Conservation (phyloP, 2,797 vertebrate species). For the Hapalemur alaotrensis region DNA sequence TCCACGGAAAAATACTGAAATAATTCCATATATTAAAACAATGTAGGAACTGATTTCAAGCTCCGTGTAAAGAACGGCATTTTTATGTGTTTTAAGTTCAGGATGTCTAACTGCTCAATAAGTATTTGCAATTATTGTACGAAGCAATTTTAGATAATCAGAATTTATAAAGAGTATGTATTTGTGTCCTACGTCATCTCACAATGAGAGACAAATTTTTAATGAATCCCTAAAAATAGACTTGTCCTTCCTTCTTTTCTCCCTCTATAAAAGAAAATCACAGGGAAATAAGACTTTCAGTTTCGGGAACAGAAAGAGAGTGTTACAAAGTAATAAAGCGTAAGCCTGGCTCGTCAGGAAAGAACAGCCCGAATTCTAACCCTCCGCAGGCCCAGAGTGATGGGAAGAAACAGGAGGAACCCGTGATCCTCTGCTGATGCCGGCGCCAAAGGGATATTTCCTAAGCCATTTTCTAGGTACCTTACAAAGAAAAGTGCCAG, state of each 20-base stretch:
- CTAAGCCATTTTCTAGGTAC: not conserved
- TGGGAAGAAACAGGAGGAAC: not conserved
- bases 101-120: not conserved
- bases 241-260: not conserved
- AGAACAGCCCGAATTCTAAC: not conserved
- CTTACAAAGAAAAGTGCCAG: not conserved
- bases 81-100: not conserved
- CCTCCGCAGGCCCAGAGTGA: not conserved
- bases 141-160: conserved; percentile 18
- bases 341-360: not conserved
- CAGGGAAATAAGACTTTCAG: not conserved
- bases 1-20: not conserved
- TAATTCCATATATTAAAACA: not conserved
- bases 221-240: not conserved
- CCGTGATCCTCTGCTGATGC: not conserved
- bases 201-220: not conserved
- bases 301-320: not conserved
- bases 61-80: not conserved
- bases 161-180: not conserved
- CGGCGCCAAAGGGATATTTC: not conserved
- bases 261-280: not conserved
- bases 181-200: not conserved
- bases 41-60: not conserved
- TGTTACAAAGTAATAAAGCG: not conserved
- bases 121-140: not conserved